Percentiles rank a stretch among this genome's conserved stretches.
Evolutionary conservation across 2,797 vertebrate genomes (phyloP).

Genomic region (Hylomyscus alleni): DNA sequence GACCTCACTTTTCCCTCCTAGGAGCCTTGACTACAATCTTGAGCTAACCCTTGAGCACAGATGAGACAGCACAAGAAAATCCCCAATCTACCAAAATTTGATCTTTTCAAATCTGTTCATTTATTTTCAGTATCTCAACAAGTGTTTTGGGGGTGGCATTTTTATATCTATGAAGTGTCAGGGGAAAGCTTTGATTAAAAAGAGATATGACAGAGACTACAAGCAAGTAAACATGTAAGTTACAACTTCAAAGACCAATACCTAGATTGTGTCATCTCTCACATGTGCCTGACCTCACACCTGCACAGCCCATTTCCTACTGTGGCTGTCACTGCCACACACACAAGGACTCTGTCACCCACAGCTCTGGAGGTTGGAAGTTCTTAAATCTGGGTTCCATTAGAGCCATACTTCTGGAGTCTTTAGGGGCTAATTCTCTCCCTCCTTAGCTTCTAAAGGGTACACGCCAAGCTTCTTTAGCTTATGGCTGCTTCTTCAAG

Average conservation of each 20-base stretch:
- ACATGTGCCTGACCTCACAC: not conserved
- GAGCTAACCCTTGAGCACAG: not conserved
- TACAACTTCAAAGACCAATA: too few species aligned
- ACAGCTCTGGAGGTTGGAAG: not conserved
- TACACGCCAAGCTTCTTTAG: not conserved
- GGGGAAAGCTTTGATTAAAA: not conserved
- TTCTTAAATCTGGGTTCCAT: not conserved
- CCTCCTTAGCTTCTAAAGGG: not conserved
- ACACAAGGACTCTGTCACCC: not conserved
- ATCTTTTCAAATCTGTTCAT: too few species aligned
- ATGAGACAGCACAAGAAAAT: not conserved
- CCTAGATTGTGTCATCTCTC: not conserved
- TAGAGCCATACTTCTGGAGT: not conserved
- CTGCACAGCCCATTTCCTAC: too few species aligned
- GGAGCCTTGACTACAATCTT: not conserved
- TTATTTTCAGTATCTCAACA: not conserved
- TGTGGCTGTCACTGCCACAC: too few species aligned
- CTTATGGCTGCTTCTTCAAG: not conserved
- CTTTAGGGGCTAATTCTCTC: not conserved
- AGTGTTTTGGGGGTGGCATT: not conserved
- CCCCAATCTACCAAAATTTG: not conserved
- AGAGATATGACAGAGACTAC: too few species aligned
- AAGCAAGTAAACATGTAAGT: not conserved
- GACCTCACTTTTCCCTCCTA: too few species aligned
- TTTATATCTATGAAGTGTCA: not conserved